These are phyloP conservation scores for Argynnis bischoffii DNA, from an alignment of 2,888 invertebrate species.

Conservation along the genomic window DNA sequence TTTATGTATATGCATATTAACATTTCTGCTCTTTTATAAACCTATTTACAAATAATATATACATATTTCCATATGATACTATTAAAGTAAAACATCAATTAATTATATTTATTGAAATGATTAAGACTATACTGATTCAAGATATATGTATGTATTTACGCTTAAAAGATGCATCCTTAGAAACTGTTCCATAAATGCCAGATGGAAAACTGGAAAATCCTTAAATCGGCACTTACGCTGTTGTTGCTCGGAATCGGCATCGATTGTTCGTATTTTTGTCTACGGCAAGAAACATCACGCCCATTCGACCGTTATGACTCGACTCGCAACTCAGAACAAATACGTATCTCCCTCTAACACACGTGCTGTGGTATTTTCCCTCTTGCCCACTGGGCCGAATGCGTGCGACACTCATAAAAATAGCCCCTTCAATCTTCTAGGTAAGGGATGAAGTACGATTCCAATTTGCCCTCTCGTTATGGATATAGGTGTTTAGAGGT, in stretches of 20 bases:
- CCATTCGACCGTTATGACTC: slow-evolving; percentile 83
- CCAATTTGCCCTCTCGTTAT: slow-evolving; percentile 77
- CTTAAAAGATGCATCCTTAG: neutral
- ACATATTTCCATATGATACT: no score
- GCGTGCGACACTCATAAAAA: slow-evolving; percentile 82
- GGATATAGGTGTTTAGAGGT: slow-evolving; percentile 55
- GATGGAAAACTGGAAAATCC: slow-evolving; percentile 6
- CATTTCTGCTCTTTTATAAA: no score
- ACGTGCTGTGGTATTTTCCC: slow-evolving; percentile 66
- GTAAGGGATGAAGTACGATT: slow-evolving; percentile 59
- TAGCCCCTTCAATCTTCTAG: slow-evolving; percentile 81
- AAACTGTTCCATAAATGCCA: neutral
- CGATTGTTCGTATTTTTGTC: slow-evolving; percentile 82
- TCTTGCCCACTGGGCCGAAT: slow-evolving; percentile 80
- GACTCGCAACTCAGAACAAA: slow-evolving; percentile 75
- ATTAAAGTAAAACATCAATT: no score
- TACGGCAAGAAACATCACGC: slow-evolving; percentile 82
- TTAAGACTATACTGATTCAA: neutral
- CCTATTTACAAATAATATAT: no score
- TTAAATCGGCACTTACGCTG: slow-evolving; percentile 57
- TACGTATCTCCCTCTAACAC: slow-evolving; percentile 72
- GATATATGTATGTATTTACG: neutral
- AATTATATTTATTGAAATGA: no score
- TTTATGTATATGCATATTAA: neutral
- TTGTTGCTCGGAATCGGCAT: slow-evolving; percentile 59